These are phyloP conservation scores for Ornithorhynchus anatinus DNA, from an alignment of 2,113 vertebrate genomes.

Conservation along the genomic window DNA sequence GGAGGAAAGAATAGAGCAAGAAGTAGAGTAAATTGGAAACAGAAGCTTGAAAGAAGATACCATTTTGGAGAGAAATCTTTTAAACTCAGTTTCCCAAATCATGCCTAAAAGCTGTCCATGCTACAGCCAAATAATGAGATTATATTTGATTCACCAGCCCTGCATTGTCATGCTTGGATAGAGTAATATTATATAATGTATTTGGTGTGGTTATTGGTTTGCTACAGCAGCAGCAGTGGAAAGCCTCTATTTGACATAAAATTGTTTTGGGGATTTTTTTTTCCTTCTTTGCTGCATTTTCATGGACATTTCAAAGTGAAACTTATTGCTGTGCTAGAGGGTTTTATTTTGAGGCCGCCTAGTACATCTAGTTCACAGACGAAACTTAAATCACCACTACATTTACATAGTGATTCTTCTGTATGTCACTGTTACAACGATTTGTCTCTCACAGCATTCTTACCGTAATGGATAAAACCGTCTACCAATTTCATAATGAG, in stretches of 20 bases:
- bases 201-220: constrained; percentile 43
- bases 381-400: constrained; percentile 43
- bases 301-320: constrained; percentile 56
- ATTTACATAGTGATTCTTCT: constrained; percentile 55
- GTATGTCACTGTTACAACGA: constrained; percentile 46
- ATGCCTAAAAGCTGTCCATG: constrained; percentile 63
- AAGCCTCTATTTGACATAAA: constrained; percentile 23
- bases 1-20: neutral
- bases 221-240: constrained; percentile 33
- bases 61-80: constrained; percentile 56
- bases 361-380: constrained; percentile 35
- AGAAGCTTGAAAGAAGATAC: constrained; percentile 40
- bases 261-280: constrained; percentile 31
- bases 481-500: neutral
- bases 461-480: constrained; percentile 15
- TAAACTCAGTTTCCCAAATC: constrained; percentile 55
- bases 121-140: constrained; percentile 59
- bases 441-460: constrained; percentile 52
- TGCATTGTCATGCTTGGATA: constrained; percentile 43
- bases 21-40: constrained; percentile 54
- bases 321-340: constrained; percentile 32
- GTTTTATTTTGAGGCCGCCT: constrained; percentile 25
- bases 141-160: constrained; percentile 35
- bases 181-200: constrained; percentile 8
- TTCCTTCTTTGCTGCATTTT: constrained; percentile 26